A percentile compares a stretch with the other conserved stretches of the same genome.
phyloP scores from a whole-genome alignment of 2,797 vertebrate genomes.

The Alosa sapidissima region DNA sequence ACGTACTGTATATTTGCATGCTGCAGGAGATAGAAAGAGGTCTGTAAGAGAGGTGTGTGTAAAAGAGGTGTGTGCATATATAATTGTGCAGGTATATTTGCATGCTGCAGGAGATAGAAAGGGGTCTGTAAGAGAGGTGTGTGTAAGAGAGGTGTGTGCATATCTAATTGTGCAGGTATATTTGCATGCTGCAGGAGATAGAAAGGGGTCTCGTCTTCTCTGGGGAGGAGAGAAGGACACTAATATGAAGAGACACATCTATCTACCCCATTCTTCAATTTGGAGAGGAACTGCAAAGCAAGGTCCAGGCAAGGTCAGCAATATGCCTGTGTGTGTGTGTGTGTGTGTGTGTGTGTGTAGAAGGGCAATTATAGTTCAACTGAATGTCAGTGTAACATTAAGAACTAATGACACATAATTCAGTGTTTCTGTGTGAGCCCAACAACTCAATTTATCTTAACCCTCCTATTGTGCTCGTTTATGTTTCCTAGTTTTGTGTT shows the following conservation, averaged over 20 bases:
- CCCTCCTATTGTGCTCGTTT: no score
- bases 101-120: neutral
- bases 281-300: neutral
- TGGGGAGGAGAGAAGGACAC: neutral
- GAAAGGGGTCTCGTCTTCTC: neutral
- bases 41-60: no score
- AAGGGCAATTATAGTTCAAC: neutral
- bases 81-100: no score
- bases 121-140: no score
- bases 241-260: neutral
- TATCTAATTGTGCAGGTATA: neutral
- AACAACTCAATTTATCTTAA: no score
- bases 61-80: no score
- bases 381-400: neutral
- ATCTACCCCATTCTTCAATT: neutral
- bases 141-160: no score
- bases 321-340: neutral
- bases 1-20: no score
- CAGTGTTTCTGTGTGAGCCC: no score
- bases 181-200: neutral
- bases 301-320: neutral
- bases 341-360: neutral
- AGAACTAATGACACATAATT: no score
- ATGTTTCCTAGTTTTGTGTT: no score
- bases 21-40: no score